A percentile compares a stretch with the other conserved stretches of the same genome.
These are phyloP conservation scores for Puffinus mauretanicus DNA, from an alignment of 2,113 vertebrate genomes.

Conservation along the genomic window DNA sequence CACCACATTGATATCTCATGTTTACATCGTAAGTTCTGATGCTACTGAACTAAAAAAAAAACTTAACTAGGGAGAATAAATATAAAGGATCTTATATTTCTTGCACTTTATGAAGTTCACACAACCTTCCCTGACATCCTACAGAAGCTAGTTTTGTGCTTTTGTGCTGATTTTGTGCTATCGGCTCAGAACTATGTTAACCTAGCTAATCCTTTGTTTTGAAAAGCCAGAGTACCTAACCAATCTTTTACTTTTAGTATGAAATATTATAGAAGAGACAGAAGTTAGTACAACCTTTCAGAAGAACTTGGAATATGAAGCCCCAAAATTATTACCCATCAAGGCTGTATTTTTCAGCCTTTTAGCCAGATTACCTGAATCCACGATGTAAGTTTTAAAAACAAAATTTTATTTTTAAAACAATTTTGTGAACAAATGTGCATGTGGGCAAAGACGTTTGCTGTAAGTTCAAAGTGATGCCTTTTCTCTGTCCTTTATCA, in stretches of 20 bases:
- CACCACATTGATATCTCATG: background rate
- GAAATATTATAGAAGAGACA: background rate
- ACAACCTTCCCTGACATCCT: background rate
- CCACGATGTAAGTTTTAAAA: background rate
- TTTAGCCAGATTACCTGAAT: background rate
- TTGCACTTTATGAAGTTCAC: background rate
- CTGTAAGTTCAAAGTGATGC: background rate
- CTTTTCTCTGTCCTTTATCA: background rate
- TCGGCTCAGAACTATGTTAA: background rate
- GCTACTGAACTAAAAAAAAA: background rate
- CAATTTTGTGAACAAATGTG: background rate
- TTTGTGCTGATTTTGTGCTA: background rate
- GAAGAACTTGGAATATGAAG: background rate
- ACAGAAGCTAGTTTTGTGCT: background rate
- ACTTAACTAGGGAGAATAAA: background rate
- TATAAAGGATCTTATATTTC: background rate
- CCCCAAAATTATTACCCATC: background rate
- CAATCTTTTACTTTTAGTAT: background rate
- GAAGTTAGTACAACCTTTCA: background rate
- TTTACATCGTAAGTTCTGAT: background rate
- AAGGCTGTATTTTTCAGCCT: background rate
- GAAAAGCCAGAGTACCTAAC: background rate
- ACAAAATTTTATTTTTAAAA: background rate
- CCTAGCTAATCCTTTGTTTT: background rate
- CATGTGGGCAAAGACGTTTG: background rate